These are phyloP conservation scores for Clarias platycephalus DNA, from an alignment of 2,797 vertebrate species.

Conservation along the genomic window DNA sequence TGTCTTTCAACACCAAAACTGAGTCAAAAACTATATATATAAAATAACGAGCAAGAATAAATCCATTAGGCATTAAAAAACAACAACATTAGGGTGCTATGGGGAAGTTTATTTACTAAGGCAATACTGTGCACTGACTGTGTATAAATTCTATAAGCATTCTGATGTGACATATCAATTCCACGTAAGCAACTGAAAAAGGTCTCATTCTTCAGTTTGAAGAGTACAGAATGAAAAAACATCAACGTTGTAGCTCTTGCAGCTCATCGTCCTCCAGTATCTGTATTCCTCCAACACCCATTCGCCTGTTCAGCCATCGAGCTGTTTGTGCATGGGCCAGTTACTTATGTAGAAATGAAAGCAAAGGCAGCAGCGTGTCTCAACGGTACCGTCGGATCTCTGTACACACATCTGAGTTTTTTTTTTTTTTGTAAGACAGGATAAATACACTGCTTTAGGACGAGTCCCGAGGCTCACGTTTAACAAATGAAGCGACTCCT, in stretches of 20 bases:
- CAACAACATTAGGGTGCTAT: neutral
- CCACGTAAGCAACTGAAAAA: neutral
- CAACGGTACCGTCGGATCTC: constrained; percentile 26
- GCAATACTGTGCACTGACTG: no score
- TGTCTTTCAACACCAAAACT: no score
- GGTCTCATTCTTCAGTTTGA: neutral
- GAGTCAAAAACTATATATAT: no score
- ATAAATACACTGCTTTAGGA: neutral
- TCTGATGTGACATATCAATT: neutral
- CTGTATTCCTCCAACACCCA: neutral
- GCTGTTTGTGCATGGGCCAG: neutral
- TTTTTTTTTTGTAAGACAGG: no score
- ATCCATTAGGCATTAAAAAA: no score
- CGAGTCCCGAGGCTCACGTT: neutral
- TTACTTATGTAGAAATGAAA: neutral
- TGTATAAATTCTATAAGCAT: neutral
- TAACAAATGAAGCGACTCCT: neutral
- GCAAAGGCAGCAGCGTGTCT: constrained; percentile 24
- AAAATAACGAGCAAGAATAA: no score
- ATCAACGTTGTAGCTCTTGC: neutral
- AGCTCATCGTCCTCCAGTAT: neutral
- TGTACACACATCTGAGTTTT: neutral
- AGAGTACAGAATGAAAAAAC: neutral
- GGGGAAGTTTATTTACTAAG: neutral
- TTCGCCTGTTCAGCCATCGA: neutral